Base-by-base conservation (phyloP, 2,888 invertebrate genomes). In the Lycophotia porphyrea region DNA sequence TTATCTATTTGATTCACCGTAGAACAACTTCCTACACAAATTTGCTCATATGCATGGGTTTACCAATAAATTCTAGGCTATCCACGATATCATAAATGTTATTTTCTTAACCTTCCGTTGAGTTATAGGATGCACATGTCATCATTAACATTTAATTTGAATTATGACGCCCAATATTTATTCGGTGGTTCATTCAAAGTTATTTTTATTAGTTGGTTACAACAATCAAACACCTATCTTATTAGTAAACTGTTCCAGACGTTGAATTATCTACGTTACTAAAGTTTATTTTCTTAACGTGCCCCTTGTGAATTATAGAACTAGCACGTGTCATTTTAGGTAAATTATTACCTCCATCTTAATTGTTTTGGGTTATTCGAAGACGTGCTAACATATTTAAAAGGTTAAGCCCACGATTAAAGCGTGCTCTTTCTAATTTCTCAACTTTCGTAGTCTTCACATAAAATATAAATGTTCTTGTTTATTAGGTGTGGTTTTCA, bases 401-500 rank as follows among this genome's bases (percentile, higher is more conserved):
- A 74, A 74, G 76, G 72, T 78, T 76, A 71, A 55, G 55, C 49
- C 21, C 52, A 42, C 77, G 71, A 78, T 81, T 83, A 84, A 80
- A 81, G 80, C 69, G 65, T 68, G 80, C 81, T 82, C 74, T 84
- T 82, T 78, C 73, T 78, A 78, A 86, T 84, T 84, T 87, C 71
- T 81, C 78, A 76, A 84, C 69, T 86, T 80, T 80, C 68, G 58
- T 66, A 85, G 75, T 71, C 76, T 82, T 78, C 66, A 47, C 69
- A 76, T 87, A 76, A 87, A 84, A 84, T 87, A 87, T 87, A 81
- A 75, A 87, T 79, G 77, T 80, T 78, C 74, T 76, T 81, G 84
- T 81, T 78, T 81, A 82, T 81, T 84, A 85, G 87, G 83, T 86
- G 87, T 83, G 87, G 87, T 87, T 87, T 86, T 78, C 83, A 84